These are phyloP conservation scores for Hydropotes inermis DNA, from an alignment of 2,113 vertebrate species.

Conservation along the genomic window DNA sequence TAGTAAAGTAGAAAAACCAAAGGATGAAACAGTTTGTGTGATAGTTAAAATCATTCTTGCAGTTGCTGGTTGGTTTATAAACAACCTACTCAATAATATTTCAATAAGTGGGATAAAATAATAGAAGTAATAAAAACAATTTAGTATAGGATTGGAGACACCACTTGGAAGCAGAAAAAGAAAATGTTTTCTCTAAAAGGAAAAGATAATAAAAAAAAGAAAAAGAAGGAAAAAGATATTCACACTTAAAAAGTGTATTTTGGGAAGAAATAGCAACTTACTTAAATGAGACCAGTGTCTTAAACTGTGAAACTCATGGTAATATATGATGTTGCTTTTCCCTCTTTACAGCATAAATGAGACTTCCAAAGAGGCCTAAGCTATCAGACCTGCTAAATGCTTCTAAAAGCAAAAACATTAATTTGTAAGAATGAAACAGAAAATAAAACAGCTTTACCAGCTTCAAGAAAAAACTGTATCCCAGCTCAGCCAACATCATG, in stretches of 20 bases:
- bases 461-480: background rate
- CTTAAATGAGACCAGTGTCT: background rate
- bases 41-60: slow-evolving; percentile 35
- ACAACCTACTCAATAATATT: background rate
- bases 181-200: background rate
- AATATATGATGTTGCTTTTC: background rate
- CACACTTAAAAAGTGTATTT: background rate
- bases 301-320: background rate
- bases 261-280: background rate
- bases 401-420: background rate
- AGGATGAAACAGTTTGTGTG: background rate
- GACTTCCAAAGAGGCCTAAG: slow-evolving; percentile 37
- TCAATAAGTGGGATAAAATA: background rate
- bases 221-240: background rate
- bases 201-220: background rate
- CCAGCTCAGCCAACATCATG: background rate
- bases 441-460: slow-evolving; percentile 5
- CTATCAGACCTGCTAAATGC: background rate
- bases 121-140: background rate
- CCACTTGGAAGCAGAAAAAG: background rate
- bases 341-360: background rate
- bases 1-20: background rate
- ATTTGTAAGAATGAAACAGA: background rate
- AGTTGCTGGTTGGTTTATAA: background rate
- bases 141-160: background rate